These are phyloP conservation scores for Microplitis deprimator DNA, from an alignment of 2,888 invertebrate species.

Conservation along the genomic window DNA sequence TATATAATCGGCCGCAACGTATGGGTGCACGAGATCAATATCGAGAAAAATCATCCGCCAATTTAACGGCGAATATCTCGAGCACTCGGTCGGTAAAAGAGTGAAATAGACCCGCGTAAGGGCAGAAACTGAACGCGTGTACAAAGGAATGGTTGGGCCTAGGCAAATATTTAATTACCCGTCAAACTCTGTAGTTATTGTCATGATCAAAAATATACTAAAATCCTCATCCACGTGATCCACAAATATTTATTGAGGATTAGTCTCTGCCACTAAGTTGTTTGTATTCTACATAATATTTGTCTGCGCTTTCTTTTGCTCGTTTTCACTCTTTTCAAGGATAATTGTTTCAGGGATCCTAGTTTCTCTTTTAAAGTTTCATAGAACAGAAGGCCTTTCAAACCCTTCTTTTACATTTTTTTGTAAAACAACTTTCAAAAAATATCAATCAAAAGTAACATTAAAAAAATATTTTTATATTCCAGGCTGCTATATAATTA, in stretches of 20 bases:
- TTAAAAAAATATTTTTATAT: no score
- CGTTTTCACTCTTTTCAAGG: not conserved
- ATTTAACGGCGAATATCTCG: not conserved
- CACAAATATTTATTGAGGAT: conserved; percentile 41
- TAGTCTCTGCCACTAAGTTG: not conserved
- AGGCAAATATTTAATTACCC: conserved; percentile 34
- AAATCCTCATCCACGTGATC: not conserved
- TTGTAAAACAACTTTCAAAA: no score
- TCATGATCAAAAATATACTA: conserved; percentile 6
- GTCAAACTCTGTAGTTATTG: not conserved
- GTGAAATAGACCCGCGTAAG: no score
- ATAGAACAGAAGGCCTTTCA: no score
- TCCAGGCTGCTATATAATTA: no score
- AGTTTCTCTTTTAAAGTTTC: not conserved
- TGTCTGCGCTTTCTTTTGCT: not conserved
- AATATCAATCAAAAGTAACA: no score
- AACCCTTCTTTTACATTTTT: no score
- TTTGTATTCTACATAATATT: not conserved
- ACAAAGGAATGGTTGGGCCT: conserved; percentile 7
- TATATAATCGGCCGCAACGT: not conserved
- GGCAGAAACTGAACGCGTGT: no score
- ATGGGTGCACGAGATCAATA: not conserved
- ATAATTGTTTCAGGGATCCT: not conserved
- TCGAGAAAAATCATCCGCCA: not conserved
- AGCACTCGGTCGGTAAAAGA: not conserved